Conservation (phyloP, 2,113 vertebrate species). For the Drymodes brunneopygia region DNA sequence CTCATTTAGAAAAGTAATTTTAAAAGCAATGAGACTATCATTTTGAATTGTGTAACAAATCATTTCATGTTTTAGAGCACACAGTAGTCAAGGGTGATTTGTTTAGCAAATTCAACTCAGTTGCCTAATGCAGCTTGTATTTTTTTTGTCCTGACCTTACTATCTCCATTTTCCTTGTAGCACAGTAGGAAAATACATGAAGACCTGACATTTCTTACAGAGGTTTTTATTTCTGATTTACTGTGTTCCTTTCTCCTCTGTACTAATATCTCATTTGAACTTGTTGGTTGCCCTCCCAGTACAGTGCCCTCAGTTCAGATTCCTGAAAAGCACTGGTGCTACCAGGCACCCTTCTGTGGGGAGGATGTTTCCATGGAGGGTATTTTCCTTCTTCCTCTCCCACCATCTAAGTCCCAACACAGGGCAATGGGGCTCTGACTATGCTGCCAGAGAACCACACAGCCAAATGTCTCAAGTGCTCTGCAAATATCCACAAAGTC, state of each 20-base stretch:
- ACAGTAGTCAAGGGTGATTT: not conserved
- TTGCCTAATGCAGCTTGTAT: not conserved
- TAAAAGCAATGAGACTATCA: not conserved
- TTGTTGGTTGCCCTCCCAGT: not conserved
- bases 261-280: not conserved
- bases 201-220: not conserved
- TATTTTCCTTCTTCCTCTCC: not conserved
- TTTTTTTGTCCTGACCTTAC: not conserved
- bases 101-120: not conserved
- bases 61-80: not conserved
- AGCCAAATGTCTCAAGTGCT: not conserved
- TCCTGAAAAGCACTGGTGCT: not conserved
- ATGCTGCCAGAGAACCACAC: not conserved
- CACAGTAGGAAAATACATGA: not conserved
- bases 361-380: not conserved
- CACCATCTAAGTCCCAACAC: not conserved
- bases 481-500: not conserved
- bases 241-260: not conserved
- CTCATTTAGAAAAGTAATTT: not conserved
- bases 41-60: not conserved
- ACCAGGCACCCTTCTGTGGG: not conserved
- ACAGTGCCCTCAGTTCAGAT: not conserved
- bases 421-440: not conserved
- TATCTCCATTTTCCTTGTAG: not conserved
- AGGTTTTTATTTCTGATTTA: not conserved